A percentile compares a stretch with the other conserved stretches of the same genome.
Conservation (phyloP, 2,113 vertebrate genomes). For the Maccullochella peelii region DNA sequence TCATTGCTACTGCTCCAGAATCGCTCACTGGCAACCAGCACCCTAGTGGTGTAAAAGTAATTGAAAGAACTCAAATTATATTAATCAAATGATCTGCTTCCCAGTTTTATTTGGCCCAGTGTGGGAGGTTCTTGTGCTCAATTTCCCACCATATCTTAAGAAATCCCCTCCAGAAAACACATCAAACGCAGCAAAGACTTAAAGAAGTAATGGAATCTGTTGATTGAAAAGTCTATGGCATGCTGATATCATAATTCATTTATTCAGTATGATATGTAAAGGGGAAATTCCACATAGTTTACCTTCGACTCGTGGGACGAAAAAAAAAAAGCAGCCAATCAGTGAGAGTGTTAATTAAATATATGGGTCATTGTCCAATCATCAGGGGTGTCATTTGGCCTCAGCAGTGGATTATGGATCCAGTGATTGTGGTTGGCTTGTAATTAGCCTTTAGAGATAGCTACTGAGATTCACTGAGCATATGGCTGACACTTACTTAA, state of each 20-base stretch:
- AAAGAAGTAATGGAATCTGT: conserved; percentile 41
- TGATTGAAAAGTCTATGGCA: conserved; percentile 45
- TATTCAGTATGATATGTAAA: conserved; percentile 40
- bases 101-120: conserved; percentile 56
- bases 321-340: conserved; percentile 22
- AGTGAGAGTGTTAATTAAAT: conserved; percentile 59
- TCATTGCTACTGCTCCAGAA: conserved; percentile 18
- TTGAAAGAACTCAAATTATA: conserved; percentile 45
- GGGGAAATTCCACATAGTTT: conserved; percentile 33
- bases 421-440: conserved; percentile 39
- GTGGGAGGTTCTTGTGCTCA: conserved; percentile 42
- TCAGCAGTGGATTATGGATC: conserved; percentile 51
- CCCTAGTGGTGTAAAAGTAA: conserved; percentile 46
- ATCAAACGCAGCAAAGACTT: conserved; percentile 58
- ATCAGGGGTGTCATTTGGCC: conserved; percentile 61
- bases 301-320: conserved; percentile 5
- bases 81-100: conserved; percentile 59
- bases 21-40: conserved; percentile 30
- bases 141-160: conserved; percentile 48
- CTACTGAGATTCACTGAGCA: conserved; percentile 25
- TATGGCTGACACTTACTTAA: conserved; percentile 24
- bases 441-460: conserved; percentile 46
- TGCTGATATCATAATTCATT: conserved; percentile 47
- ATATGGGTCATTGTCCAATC: conserved; percentile 60
- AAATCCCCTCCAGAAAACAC: conserved; percentile 59